A percentile compares a stretch with the other conserved stretches of the same genome.
Conservation (phyloP, 2,113 vertebrate genomes). For the Trinectes maculatus region DNA sequence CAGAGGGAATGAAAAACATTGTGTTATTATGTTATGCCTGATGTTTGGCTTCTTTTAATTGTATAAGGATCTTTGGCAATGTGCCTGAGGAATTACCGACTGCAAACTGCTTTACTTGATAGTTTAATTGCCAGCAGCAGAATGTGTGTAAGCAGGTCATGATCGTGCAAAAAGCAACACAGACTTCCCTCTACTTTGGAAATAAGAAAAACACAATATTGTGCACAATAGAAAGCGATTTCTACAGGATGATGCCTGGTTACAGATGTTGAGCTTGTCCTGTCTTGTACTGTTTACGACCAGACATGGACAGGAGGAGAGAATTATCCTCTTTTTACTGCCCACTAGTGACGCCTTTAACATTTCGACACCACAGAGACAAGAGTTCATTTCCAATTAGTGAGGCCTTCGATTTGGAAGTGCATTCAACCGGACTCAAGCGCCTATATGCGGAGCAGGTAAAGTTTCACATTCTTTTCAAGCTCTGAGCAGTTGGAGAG, state of each 20-base stretch:
- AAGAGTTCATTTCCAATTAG: not conserved
- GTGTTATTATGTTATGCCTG: conserved; percentile 11
- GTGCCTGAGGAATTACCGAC: conserved; percentile 42
- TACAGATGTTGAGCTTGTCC: not conserved
- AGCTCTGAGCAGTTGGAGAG: no score
- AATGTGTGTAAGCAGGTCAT: not conserved
- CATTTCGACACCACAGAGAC: not conserved
- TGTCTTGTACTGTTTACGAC: not conserved
- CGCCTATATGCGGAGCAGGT: no score
- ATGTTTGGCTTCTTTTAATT: conserved; percentile 50
- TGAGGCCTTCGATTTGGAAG: not conserved
- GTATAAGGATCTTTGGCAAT: conserved; percentile 45
- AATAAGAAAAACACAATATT: not conserved
- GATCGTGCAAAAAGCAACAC: not conserved
- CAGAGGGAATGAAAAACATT: conserved; percentile 19
- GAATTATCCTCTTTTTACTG: not conserved
- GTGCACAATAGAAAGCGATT: not conserved
- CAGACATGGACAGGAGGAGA: not conserved
- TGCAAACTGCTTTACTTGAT: conserved; percentile 49
- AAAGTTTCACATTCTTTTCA: not conserved
- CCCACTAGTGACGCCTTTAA: conserved; percentile 6
- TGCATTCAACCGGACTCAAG: no score
- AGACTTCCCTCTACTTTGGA: not conserved
- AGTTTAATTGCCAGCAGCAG: conserved; percentile 27
- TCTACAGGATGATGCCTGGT: not conserved